Percentiles rank a stretch among this genome's conserved stretches.
Conservation (phyloP, 2,113 vertebrate species). For the Progne subis region DNA sequence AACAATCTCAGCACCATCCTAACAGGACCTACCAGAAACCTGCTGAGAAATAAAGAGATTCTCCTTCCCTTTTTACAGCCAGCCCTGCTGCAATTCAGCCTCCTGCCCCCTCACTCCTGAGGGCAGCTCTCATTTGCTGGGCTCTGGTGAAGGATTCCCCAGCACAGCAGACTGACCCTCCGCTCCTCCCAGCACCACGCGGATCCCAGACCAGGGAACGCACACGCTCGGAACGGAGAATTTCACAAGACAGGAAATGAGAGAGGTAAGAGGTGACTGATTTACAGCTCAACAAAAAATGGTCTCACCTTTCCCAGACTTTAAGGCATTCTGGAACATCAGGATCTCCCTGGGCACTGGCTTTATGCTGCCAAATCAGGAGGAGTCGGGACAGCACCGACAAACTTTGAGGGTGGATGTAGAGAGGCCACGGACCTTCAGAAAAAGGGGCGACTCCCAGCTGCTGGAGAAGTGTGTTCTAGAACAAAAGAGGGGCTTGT, state of each 20-base stretch:
- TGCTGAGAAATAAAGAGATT: neutral
- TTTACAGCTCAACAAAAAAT: neutral
- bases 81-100: neutral
- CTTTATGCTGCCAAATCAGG: conserved; percentile 96
- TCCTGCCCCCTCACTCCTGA: neutral
- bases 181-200: neutral
- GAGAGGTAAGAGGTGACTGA: neutral
- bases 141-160: neutral
- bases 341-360: conserved; percentile 87
- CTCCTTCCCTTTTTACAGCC: neutral
- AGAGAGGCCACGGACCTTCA: conserved; percentile 94
- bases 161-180: neutral
- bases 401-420: conserved; percentile 93
- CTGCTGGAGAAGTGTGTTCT: conserved; percentile 95
- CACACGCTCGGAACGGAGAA: neutral
- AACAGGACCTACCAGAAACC: neutral
- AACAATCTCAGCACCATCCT: neutral
- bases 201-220: neutral
- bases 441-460: conserved; percentile 93
- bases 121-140: neutral
- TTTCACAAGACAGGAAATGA: neutral
- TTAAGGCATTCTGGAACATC: conserved; percentile 95
- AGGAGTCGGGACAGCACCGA: conserved; percentile 94
- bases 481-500: conserved; percentile 11
- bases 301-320: conserved; percentile 94